Evolutionary conservation across 1,140 invertebrate species (phyloP).

Genomic region (Sycophila sp.): DNA sequence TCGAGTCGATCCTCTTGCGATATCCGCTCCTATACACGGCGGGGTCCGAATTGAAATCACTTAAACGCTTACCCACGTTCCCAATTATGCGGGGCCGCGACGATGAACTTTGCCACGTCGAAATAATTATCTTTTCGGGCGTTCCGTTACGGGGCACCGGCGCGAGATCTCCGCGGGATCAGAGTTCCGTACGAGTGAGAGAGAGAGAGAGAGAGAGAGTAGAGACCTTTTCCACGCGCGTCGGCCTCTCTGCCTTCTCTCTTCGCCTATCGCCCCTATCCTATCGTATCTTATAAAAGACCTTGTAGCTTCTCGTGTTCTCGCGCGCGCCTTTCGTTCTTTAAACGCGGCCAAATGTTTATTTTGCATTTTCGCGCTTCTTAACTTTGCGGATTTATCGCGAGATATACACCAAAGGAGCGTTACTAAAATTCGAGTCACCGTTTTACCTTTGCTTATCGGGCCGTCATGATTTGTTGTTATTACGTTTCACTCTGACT

Average conservation of each 20-base stretch:
- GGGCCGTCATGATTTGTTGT: too few species aligned
- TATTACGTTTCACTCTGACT: too few species aligned
- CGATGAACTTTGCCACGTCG: slow-evolving; percentile 59
- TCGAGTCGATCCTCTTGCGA: too few species aligned
- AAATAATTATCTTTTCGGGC: slow-evolving; percentile 63
- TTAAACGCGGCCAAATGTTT: slow-evolving; percentile 1
- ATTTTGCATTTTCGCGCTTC: slow-evolving; percentile 31
- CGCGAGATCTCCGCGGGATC: background rate
- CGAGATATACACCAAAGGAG: too few species aligned
- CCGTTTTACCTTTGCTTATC: too few species aligned
- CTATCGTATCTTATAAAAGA: slow-evolving; percentile 45
- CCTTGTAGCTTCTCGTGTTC: slow-evolving; percentile 42
- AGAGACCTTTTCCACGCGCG: too few species aligned
- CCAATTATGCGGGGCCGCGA: slow-evolving; percentile 64
- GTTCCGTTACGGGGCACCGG: slow-evolving; percentile 54
- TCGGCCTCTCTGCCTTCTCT: too few species aligned
- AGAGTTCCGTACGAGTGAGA: background rate
- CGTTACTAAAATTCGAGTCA: too few species aligned
- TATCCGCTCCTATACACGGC: too few species aligned
- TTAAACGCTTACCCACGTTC: slow-evolving; percentile 63
- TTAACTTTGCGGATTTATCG: too few species aligned
- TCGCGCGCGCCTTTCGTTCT: slow-evolving; percentile 1
- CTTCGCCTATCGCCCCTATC: slow-evolving; percentile 26
- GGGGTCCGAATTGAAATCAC: slow-evolving; percentile 63
- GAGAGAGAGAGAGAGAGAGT: too few species aligned